Conservation (phyloP, 2,113 vertebrate species). For the Irena cyanogastra region DNA sequence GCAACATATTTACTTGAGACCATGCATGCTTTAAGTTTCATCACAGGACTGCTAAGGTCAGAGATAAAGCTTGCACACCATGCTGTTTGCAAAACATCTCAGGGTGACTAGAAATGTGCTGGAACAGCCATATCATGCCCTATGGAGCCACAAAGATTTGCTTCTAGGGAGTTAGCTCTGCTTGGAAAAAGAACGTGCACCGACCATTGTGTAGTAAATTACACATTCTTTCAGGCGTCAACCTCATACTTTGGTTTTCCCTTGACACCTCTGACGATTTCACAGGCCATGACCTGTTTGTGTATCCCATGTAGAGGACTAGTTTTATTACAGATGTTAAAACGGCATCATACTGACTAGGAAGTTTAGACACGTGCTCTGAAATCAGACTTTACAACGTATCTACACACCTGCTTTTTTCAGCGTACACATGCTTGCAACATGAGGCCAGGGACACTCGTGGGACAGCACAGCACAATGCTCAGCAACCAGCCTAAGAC, state of each 20-base stretch:
- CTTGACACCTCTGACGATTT: neutral
- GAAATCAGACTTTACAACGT: neutral
- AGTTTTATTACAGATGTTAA: neutral
- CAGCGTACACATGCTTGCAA: fast-evolving
- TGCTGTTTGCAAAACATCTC: slow-evolving; percentile 10
- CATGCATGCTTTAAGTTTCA: neutral
- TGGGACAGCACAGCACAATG: neutral
- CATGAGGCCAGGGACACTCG: fast-evolving
- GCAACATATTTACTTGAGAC: neutral
- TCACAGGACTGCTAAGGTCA: neutral
- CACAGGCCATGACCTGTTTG: neutral
- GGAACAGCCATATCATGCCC: neutral
- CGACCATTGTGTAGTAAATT: neutral
- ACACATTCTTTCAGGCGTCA: neutral
- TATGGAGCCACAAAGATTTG: neutral
- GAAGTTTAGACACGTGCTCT: neutral
- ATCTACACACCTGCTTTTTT: neutral
- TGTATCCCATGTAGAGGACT: neutral
- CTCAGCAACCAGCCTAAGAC: neutral
- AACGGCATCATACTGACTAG: neutral
- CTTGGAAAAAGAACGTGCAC: neutral
- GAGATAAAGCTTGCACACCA: neutral
- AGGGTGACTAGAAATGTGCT: neutral
- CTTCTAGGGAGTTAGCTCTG: neutral
- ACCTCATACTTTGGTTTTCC: neutral